Conservation (phyloP, 2,888 invertebrate species). For the Synergus gifuensis region DNA sequence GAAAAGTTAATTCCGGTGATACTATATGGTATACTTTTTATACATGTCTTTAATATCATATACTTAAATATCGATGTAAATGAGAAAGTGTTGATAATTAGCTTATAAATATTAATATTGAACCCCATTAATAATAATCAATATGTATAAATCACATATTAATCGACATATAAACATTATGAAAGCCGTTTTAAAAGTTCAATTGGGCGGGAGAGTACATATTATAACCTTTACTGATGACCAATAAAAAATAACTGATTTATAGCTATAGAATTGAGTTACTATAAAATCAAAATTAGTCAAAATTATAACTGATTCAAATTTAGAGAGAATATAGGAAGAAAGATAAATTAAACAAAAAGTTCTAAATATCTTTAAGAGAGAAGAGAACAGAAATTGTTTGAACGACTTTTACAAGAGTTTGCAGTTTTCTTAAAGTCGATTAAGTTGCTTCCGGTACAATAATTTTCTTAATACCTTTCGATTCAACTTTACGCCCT, state of each 20-base stretch:
- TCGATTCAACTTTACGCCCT: neutral
- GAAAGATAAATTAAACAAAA: neutral
- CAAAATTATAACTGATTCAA: too few relatives aligned
- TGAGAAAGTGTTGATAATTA: neutral
- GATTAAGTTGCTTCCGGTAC: neutral
- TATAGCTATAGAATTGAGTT: too few relatives aligned
- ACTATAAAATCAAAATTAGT: too few relatives aligned
- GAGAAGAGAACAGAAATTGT: neutral
- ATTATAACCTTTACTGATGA: too few relatives aligned
- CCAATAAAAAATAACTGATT: too few relatives aligned
- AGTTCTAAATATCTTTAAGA: neutral
- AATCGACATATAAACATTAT: neutral
- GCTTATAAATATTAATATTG: neutral
- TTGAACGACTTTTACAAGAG: neutral
- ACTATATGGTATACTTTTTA: too few relatives aligned
- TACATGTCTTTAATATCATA: neutral
- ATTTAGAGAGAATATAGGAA: too few relatives aligned
- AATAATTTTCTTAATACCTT: neutral
- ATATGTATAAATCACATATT: neutral
- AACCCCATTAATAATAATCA: neutral
- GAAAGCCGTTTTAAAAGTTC: too few relatives aligned
- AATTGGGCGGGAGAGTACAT: too few relatives aligned
- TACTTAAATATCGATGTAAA: neutral
- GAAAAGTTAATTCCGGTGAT: too few relatives aligned
- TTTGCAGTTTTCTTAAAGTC: neutral